Evolutionary conservation across 2,797 vertebrate genomes (phyloP).

Genomic region (Nyctalus aviator): DNA sequence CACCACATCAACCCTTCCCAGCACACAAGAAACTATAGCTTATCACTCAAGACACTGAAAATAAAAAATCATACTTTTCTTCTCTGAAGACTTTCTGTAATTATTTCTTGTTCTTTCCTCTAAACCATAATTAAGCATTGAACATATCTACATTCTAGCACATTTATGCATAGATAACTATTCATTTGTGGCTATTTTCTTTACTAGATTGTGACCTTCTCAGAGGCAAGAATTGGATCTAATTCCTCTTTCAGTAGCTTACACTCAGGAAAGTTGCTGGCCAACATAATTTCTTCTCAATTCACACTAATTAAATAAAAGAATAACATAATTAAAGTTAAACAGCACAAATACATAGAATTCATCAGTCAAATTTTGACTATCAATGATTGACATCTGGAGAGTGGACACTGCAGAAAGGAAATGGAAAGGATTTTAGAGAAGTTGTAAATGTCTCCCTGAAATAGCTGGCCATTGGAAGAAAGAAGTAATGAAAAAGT

Average conservation of each 20-base stretch:
- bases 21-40: neutral
- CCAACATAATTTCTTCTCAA: neutral
- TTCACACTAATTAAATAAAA: neutral
- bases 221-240: neutral
- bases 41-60: neutral
- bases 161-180: neutral
- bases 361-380: neutral
- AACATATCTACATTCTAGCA: neutral
- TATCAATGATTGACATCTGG: neutral
- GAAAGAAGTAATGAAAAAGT: neutral
- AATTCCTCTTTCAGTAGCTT: neutral
- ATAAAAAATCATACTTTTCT: neutral
- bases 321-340: neutral
- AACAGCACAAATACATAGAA: neutral
- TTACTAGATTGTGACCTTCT: neutral
- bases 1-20: neutral
- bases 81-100: neutral
- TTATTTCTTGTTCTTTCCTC: neutral
- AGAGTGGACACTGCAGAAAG: neutral
- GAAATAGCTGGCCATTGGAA: neutral
- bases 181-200: neutral
- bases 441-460: neutral
- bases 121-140: neutral
- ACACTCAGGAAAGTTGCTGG: neutral
- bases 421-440: neutral